Evolutionary conservation across 2,888 invertebrate genomes (phyloP).

Genomic region (Octonoba sinensis): DNA sequence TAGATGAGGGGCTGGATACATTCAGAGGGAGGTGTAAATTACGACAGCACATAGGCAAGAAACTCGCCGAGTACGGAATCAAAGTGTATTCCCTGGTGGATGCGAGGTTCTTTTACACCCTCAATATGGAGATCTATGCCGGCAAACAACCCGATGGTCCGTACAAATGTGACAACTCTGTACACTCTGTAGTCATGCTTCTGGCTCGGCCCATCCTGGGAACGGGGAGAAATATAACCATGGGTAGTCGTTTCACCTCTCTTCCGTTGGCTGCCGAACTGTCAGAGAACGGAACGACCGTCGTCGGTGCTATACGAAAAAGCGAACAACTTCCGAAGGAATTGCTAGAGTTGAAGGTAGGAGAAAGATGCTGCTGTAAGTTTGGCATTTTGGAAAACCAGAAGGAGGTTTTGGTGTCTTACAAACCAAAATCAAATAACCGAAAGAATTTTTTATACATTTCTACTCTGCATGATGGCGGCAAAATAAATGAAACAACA

Average conservation of each 20-base stretch:
- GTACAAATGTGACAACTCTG: slow-evolving; percentile 16
- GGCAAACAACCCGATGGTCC: slow-evolving; percentile 43
- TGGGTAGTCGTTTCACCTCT: slow-evolving; percentile 33
- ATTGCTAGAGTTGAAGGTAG: neutral
- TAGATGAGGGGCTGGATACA: slow-evolving; percentile 29
- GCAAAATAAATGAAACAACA: no score
- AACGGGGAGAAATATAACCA: slow-evolving; percentile 16
- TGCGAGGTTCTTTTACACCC: slow-evolving; percentile 36
- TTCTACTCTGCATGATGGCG: no score
- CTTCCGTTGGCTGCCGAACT: slow-evolving; percentile 12
- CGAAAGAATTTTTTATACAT: no score
- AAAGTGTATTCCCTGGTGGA: slow-evolving; percentile 32
- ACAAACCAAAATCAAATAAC: no score
- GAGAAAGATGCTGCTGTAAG: no score
- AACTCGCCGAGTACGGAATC: slow-evolving; percentile 31
- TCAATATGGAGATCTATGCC: slow-evolving; percentile 44
- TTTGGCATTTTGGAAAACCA: no score
- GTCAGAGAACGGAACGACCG: slow-evolving; percentile 13
- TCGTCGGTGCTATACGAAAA: slow-evolving; percentile 12
- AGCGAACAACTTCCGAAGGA: neutral
- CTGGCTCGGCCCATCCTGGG: no score
- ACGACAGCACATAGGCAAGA: slow-evolving; percentile 27
- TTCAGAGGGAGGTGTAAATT: slow-evolving; percentile 35
- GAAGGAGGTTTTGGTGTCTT: no score
- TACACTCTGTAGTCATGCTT: no score